Evolutionary conservation across 2,113 vertebrate species (phyloP), one percentile per base, ranked within the genome.

Genomic region (Rhodinocichla rosea): DNA sequence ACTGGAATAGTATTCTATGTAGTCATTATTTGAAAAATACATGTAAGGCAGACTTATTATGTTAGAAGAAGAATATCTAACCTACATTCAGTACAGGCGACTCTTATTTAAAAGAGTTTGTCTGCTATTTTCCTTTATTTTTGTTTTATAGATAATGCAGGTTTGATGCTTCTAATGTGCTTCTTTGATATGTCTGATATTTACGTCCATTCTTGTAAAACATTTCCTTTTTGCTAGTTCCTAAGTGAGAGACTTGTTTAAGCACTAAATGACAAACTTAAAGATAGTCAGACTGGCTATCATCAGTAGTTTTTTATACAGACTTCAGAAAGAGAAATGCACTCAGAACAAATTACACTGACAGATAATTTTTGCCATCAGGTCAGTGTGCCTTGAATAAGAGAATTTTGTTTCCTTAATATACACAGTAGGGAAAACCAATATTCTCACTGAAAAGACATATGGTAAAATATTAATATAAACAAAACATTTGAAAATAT

Each of bases 91-190:
- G 39, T 8, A 6, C 13, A 70, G 18, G 12, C 0, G 0, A 49
- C n/a, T 76, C 21, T 83, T 37, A 45, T n/a, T 83, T 69, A 22
- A 87, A 70, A 74, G 24, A 45, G 8, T 19, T 39, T 35, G 14
- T 42, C 78, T 65, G 14, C 75, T 69, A 11, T 76, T 77, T 91
- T 75, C 15, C 32, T 87, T 82, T 44, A 13, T 56, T 91, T 94
- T 83, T 86, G 16, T n/a, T 91, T 80, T 71, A 24, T n/a, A 74
- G 56, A 35, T 70, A 71, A 92, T 35, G 13, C 16, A 26, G 14
- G 57, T 75, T 78, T 93, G 56, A 70, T 86, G 52, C 52, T 95
- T 96, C 71, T 88, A 75, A 90, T 93, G 37, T 52, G 33, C 44
- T 90, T 87, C 24, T 77, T 86, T 71, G 30, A 85, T 63, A 32